Evolutionary conservation across 1,140 invertebrate genomes (phyloP).

Genomic region (Trichomalopsis sarcophagae): DNA sequence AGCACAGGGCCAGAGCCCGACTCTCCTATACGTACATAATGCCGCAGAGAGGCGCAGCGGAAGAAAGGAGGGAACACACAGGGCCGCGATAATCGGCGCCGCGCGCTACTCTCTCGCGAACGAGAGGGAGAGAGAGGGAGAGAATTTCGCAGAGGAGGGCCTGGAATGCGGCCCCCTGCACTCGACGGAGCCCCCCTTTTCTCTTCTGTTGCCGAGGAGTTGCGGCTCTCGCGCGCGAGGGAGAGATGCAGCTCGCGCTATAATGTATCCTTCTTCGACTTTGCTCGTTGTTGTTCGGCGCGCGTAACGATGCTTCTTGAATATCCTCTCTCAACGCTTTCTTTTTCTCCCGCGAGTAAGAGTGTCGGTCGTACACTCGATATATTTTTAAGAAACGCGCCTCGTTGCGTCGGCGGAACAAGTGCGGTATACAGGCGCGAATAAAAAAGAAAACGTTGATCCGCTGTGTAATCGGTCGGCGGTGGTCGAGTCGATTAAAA

Average conservation of each 20-base stretch:
- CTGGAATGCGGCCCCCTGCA: constrained; percentile 30
- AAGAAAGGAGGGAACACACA: constrained; percentile 46
- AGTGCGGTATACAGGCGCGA: background rate
- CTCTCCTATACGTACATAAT: background rate
- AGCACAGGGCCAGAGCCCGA: background rate
- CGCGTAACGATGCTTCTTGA: background rate
- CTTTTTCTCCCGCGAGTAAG: background rate
- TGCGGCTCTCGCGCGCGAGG: background rate
- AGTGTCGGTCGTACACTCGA: background rate
- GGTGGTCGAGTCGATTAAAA: background rate
- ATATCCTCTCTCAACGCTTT: background rate
- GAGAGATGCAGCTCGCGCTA: background rate
- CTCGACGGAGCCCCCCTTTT: background rate
- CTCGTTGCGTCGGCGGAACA: background rate
- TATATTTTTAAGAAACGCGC: background rate
- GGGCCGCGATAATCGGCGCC: constrained; percentile 26
- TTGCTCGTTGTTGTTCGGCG: background rate
- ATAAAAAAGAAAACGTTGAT: background rate
- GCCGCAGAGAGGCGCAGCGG: background rate
- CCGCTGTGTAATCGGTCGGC: background rate
- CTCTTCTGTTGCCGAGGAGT: background rate
- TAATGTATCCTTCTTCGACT: constrained; percentile 8
- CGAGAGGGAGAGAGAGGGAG: background rate
- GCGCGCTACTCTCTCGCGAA: background rate
- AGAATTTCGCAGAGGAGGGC: constrained; percentile 34